Conservation (phyloP, 2,797 vertebrate genomes). For the Siniperca scherzeri region DNA sequence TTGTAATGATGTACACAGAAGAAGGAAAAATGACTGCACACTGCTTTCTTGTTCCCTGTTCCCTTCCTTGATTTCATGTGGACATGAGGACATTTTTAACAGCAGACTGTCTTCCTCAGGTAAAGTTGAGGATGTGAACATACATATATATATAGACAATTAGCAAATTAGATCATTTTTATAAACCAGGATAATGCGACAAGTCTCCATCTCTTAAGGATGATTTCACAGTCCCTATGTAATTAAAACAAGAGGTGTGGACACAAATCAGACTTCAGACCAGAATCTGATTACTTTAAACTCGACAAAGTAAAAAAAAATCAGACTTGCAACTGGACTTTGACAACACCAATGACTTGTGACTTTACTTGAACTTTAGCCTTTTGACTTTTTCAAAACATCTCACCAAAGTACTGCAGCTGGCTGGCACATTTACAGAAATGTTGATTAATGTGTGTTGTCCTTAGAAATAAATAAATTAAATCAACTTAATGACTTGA, state of each 20-base stretch:
- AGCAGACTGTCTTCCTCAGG: background rate
- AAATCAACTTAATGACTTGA: no score
- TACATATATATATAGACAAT: background rate
- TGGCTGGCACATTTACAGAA: no score
- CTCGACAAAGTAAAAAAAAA: background rate
- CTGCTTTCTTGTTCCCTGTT: background rate
- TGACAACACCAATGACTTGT: background rate
- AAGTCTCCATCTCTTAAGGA: background rate
- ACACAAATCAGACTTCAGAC: background rate
- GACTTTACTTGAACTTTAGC: background rate
- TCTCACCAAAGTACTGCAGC: no score
- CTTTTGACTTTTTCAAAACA: background rate
- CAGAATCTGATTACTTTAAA: background rate
- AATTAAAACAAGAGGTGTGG: background rate
- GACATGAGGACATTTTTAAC: background rate
- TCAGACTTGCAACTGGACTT: no score
- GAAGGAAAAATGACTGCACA: background rate
- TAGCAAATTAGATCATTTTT: background rate
- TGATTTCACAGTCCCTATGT: background rate
- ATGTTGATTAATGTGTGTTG: no score
- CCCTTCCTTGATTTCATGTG: background rate
- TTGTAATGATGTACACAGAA: background rate
- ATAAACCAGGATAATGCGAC: background rate
- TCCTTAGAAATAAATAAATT: no score
- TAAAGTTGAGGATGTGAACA: background rate